phyloP scores from a whole-genome alignment of 2,888 invertebrate genomes.

The Noctua janthe region DNA sequence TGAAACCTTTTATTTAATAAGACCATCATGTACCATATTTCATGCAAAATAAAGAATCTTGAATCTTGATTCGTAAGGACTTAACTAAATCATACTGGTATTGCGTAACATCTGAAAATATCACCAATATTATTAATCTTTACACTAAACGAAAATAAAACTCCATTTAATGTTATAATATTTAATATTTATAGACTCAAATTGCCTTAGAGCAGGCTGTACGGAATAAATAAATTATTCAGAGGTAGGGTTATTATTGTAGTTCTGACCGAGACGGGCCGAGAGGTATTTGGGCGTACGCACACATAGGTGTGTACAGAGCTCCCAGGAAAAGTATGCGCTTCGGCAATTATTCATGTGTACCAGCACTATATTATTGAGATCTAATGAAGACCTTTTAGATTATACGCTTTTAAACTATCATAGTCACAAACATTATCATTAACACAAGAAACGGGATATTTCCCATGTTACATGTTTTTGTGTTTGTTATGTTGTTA shows the following conservation, averaged over 20 bases:
- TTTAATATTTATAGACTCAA: conserved; percentile 40
- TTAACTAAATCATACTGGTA: conserved; percentile 5
- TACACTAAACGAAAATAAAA: conserved; percentile 36
- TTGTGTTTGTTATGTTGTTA: too few relatives aligned
- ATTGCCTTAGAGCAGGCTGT: conserved; percentile 3
- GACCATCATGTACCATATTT: too few relatives aligned
- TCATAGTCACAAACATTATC: too few relatives aligned
- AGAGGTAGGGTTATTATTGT: conserved; percentile 18
- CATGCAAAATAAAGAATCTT: too few relatives aligned
- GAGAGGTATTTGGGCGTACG: background rate
- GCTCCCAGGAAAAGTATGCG: background rate
- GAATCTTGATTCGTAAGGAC: background rate
- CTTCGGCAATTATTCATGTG: background rate
- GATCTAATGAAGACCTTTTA: background rate
- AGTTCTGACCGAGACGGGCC: background rate
- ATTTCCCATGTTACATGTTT: too few relatives aligned
- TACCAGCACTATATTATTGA: background rate
- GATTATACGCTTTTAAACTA: background rate
- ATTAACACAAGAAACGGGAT: too few relatives aligned
- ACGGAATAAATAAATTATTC: conserved; percentile 43
- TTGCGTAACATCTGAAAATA: conserved; percentile 22
- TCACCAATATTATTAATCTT: background rate
- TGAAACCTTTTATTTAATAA: too few relatives aligned
- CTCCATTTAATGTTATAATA: conserved; percentile 12
- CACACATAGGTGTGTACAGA: background rate